Percentiles rank a stretch among this genome's conserved stretches.
phyloP scores from a whole-genome alignment of 2,113 vertebrate genomes.

The Todiramphus chloris region DNA sequence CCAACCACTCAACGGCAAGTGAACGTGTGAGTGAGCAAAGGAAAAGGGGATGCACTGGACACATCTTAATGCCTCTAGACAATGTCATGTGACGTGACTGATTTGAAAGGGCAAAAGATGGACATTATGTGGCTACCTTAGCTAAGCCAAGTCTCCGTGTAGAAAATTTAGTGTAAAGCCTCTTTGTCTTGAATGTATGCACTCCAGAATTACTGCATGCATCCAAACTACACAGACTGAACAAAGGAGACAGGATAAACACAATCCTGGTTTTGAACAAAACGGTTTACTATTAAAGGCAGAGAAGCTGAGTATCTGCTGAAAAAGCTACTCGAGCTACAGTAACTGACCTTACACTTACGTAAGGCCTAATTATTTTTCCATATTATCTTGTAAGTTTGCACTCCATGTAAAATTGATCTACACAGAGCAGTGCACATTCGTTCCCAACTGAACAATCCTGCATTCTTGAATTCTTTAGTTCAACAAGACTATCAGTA shows the following conservation, averaged over 20 bases:
- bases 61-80: neutral
- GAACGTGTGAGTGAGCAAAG: neutral
- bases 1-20: neutral
- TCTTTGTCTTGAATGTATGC: neutral
- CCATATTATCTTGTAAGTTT: neutral
- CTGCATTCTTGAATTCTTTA: neutral
- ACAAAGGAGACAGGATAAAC: neutral
- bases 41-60: neutral
- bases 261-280: neutral
- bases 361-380: neutral
- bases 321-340: neutral
- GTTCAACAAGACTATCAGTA: neutral
- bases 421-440: neutral
- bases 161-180: neutral
- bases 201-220: neutral
- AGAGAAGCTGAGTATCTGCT: neutral
- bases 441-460: neutral
- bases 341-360: neutral
- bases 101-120: neutral
- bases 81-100: neutral
- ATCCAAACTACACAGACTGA: neutral
- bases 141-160: neutral
- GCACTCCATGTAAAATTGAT: neutral
- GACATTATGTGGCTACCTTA: neutral
- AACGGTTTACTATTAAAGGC: neutral